phyloP scores from a whole-genome alignment of 2,888 invertebrate species.

The Limenitis camilla region DNA sequence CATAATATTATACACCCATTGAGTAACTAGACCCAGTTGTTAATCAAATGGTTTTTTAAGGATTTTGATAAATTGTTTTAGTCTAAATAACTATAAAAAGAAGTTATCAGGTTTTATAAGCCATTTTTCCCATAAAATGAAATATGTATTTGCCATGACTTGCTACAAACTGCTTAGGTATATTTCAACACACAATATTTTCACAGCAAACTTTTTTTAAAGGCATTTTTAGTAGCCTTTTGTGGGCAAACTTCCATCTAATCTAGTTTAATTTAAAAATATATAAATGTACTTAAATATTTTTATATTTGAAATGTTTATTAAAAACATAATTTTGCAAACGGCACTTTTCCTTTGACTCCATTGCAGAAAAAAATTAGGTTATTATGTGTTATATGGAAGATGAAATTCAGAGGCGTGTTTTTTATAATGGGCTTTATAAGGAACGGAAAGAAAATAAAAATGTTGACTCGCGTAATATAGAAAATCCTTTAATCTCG shows the following conservation, averaged over 20 bases:
- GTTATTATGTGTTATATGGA: neutral
- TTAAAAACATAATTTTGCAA: neutral
- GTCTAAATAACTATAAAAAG: no score
- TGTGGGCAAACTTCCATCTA: neutral
- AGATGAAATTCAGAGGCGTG: neutral
- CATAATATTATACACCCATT: no score
- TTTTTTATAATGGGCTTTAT: neutral
- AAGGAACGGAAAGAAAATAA: neutral
- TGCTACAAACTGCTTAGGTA: no score
- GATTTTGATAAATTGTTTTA: no score
- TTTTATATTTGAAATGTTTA: neutral
- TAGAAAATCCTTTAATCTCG: constrained; percentile 6
- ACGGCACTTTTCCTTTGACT: neutral
- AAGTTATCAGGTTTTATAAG: no score
- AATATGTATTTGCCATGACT: no score
- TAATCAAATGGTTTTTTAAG: no score
- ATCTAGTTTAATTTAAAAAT: neutral
- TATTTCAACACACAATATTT: no score
- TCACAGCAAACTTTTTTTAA: no score
- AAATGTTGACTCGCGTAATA: constrained; percentile 4
- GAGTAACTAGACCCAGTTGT: no score
- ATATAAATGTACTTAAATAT: neutral
- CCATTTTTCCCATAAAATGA: no score
- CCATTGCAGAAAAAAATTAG: neutral
- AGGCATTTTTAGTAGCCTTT: no score